Evolutionary conservation across 1,140 invertebrate species (phyloP), one percentile per base, ranked within the genome.

Genomic region (Eriosoma lanigerum): DNA sequence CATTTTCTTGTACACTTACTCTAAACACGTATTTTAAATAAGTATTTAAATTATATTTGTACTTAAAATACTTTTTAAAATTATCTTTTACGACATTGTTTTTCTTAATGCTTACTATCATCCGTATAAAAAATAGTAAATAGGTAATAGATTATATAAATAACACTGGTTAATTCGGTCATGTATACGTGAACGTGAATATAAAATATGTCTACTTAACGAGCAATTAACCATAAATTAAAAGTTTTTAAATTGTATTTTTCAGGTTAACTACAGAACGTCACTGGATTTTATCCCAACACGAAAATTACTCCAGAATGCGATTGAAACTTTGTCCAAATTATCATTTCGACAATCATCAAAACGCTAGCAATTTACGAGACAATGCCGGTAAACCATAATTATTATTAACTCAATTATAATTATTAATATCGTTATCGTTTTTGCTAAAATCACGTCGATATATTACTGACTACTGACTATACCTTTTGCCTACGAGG

Each of bases 221-320:
- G 5, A 21, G 21, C n/a, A 17, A 17, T 50, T 72, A 17, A 50
- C 26, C 0, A 68, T 68, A 21, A 68, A n/a, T 32, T 73, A 50
- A 26, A 46, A 52, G 56, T 21, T 21, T 66, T 66, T 66, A 1
- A 17, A 1, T 46, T 81, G n/a, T 80, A 60, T 81, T 44, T 83
- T 85, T 8, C 82, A 88, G 87, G 5, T 82, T 82, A 1, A 24
- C 81, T 9, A 72, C 81, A 3, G 84, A 85, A 32, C 84, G 86
- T 60, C 87, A 87, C 81, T 89, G 88, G 90, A 90, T 89, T 82
- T 84, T 91, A 8, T 90, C 90, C 4, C 87, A 87, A 54, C 88
- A 91, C 82, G 90, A 92, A 83, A 92, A 91, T 84, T 88, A 88
- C 54, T 87, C 87, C 1, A 86, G 90, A 50, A 92, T 92, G 90